Conservation (phyloP, 2,888 invertebrate species). For the Parelbella ahira region DNA sequence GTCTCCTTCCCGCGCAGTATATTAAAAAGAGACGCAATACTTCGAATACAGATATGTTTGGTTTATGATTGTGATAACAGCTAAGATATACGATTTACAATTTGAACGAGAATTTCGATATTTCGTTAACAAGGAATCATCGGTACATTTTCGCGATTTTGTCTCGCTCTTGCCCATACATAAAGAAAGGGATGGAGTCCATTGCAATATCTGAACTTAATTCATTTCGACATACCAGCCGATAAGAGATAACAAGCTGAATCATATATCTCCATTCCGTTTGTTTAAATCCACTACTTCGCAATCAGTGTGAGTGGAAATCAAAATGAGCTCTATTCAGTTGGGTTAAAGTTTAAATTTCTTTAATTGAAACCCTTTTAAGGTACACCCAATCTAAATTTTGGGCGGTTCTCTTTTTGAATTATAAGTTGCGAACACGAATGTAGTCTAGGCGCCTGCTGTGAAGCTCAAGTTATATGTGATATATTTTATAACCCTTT, state of each 20-base stretch:
- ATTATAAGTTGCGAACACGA: slow-evolving; percentile 58
- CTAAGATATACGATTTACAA: slow-evolving; percentile 17
- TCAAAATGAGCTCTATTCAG: slow-evolving; percentile 33
- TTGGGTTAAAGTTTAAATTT: slow-evolving; percentile 30
- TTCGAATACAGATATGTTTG: slow-evolving; percentile 10
- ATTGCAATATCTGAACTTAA: slow-evolving; percentile 33
- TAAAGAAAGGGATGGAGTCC: slow-evolving; percentile 22
- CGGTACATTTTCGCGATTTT: neutral
- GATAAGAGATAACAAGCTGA: slow-evolving; percentile 31
- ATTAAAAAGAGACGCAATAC: slow-evolving; percentile 11
- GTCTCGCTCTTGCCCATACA: slow-evolving; percentile 7
- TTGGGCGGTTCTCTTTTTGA: slow-evolving; percentile 60
- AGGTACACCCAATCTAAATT: slow-evolving; percentile 55
- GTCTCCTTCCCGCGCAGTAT: neutral
- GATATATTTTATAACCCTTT: too few relatives aligned
- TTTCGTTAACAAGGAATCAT: slow-evolving; percentile 22
- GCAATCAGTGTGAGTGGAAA: slow-evolving; percentile 32
- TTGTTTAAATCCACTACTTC: slow-evolving; percentile 37
- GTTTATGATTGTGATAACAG: slow-evolving; percentile 28
- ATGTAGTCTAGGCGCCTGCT: slow-evolving; percentile 40
- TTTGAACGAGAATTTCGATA: slow-evolving; percentile 19
- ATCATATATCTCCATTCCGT: slow-evolving; percentile 36
- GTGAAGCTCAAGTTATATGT: too few relatives aligned
- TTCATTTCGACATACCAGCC: slow-evolving; percentile 35
- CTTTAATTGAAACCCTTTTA: slow-evolving; percentile 26